A percentile compares a stretch with the other conserved stretches of the same genome.
phyloP scores from a whole-genome alignment of 2,888 invertebrate genomes.

The Apantesis nais region DNA sequence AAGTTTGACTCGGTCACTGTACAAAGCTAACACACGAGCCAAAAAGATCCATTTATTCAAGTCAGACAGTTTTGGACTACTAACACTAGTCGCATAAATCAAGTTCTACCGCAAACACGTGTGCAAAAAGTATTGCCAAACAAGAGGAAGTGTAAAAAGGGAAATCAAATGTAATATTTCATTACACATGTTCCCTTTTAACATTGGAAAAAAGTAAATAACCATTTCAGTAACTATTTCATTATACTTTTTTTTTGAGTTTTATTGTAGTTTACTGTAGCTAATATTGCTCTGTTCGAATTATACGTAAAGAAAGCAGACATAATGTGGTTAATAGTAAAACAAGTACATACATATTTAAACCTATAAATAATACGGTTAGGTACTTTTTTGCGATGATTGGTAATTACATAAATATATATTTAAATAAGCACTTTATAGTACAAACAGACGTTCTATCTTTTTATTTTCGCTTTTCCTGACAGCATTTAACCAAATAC shows the following conservation, averaged over 20 bases:
- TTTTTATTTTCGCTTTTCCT: background rate
- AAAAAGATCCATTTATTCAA: slow-evolving; percentile 3
- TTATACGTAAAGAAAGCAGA: background rate
- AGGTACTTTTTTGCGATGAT: background rate
- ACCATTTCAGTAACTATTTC: background rate
- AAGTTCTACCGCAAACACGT: slow-evolving; percentile 10
- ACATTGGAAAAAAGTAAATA: background rate
- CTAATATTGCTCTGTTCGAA: background rate
- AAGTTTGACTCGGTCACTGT: background rate
- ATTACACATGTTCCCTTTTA: slow-evolving; percentile 5
- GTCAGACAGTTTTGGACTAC: slow-evolving; percentile 8
- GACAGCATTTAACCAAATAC: background rate
- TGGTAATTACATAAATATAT: background rate
- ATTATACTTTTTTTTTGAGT: background rate
- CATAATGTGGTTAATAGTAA: no score
- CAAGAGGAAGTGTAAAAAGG: slow-evolving; percentile 8
- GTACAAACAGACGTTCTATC: background rate
- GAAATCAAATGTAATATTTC: slow-evolving; percentile 12
- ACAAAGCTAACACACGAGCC: background rate
- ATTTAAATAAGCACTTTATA: background rate
- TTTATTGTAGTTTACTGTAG: no score
- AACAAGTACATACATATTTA: no score
- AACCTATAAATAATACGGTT: no score
- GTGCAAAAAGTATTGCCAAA: slow-evolving; percentile 10
- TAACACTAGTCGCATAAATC: slow-evolving; percentile 12